phyloP scores from a whole-genome alignment of 2,888 invertebrate species.

The Heliconius aoede region DNA sequence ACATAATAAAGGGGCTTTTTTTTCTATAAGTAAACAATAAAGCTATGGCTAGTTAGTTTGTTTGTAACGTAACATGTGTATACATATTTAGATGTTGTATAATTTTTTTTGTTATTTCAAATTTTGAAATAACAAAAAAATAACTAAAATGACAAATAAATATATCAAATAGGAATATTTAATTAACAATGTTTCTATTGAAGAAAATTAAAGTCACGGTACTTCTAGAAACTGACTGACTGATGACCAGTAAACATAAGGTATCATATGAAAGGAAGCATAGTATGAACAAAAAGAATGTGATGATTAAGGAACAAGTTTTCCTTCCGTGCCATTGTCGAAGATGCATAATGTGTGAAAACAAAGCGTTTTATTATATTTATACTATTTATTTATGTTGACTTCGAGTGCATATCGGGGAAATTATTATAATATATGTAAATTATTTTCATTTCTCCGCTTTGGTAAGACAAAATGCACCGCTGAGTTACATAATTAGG shows the following conservation, averaged over 20 bases:
- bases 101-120: too few species aligned
- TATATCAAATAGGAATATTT: neutral
- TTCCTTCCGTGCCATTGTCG: slow-evolving; percentile 37
- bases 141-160: neutral
- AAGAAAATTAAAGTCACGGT: slow-evolving; percentile 6
- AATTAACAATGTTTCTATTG: neutral
- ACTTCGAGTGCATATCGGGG: too few species aligned
- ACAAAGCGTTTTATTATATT: neutral
- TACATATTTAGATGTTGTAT: too few species aligned
- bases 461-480: neutral
- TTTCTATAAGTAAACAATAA: neutral
- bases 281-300: slow-evolving; percentile 23
- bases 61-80: too few species aligned
- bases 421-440: too few species aligned
- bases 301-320: slow-evolving; percentile 30
- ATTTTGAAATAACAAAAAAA: neutral
- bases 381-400: neutral
- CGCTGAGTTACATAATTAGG: neutral
- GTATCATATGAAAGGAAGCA: neutral
- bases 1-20: neutral
- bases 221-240: neutral
- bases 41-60: slow-evolving; percentile 5
- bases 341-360: slow-evolving; percentile 14
- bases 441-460: neutral
- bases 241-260: neutral